Evolutionary conservation across 1,140 invertebrate species (phyloP).

Genomic region (Amyelois transitella): DNA sequence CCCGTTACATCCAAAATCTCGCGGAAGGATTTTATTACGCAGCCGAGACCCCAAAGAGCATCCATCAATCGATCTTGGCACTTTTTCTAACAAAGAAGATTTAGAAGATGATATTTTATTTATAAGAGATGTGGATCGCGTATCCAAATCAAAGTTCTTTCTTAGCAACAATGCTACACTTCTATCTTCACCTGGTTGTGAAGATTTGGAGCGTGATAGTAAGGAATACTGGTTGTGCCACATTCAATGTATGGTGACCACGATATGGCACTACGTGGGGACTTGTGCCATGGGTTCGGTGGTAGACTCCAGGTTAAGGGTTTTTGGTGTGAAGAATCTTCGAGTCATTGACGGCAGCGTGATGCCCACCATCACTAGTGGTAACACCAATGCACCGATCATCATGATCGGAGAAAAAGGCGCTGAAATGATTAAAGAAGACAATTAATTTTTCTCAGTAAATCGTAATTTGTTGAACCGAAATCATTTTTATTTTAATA

Average conservation of each 20-base stretch:
- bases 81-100: slow-evolving; percentile 18
- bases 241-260: not conserved
- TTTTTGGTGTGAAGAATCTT: slow-evolving; percentile 80
- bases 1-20: slow-evolving; percentile 23
- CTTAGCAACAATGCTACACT: slow-evolving; percentile 13
- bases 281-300: slow-evolving; percentile 70
- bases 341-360: slow-evolving; percentile 84
- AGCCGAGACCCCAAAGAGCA: slow-evolving; percentile 21
- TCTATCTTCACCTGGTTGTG: slow-evolving; percentile 10
- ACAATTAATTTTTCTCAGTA: slow-evolving; percentile 2
- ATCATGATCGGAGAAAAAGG: slow-evolving; percentile 93
- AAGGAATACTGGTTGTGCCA: slow-evolving; percentile 22
- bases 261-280: slow-evolving; percentile 17
- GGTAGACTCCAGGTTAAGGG: slow-evolving; percentile 82
- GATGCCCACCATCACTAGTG: slow-evolving; percentile 83
- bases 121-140: slow-evolving; percentile 12
- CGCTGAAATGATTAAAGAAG: slow-evolving; percentile 83
- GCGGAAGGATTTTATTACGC: slow-evolving; percentile 19
- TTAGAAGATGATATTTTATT: slow-evolving; percentile 15
- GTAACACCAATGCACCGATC: slow-evolving; percentile 85
- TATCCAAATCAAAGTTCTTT: slow-evolving; percentile 22
- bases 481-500: too few relatives aligned
- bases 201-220: not conserved
- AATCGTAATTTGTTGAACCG: too few relatives aligned
- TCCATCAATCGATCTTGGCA: slow-evolving; percentile 17